Evolutionary conservation across 2,888 invertebrate genomes (phyloP).

Genomic region (Megalurothrips usitatus): DNA sequence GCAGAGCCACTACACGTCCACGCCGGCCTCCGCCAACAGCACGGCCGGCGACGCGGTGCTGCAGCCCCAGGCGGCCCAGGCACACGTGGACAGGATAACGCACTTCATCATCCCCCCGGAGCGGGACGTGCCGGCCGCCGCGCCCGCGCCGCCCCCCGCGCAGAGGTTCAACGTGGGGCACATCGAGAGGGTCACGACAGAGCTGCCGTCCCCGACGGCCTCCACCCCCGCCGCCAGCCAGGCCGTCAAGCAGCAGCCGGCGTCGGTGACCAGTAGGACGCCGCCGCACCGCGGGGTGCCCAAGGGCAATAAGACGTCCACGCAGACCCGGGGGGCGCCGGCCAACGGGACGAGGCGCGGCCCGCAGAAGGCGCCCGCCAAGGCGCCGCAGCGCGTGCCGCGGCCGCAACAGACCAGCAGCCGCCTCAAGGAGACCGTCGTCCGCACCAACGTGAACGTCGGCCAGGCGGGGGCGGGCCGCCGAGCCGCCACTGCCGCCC

Average conservation of each 20-base stretch:
- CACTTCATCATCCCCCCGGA: conserved; percentile 7
- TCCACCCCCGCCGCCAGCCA: not conserved
- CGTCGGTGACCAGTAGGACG: not conserved
- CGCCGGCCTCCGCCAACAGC: not conserved
- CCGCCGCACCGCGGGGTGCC: conserved; percentile 6
- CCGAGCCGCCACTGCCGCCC: too few species aligned
- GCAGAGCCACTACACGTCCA: conserved; percentile 16
- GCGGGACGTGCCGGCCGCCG: not conserved
- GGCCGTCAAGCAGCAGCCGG: not conserved
- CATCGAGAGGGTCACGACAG: not conserved
- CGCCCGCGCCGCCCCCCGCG: not conserved
- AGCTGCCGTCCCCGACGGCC: not conserved
- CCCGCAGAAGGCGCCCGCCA: not conserved
- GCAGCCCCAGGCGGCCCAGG: not conserved
- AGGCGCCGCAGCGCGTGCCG: not conserved
- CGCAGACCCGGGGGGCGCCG: not conserved
- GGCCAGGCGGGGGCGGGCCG: not conserved
- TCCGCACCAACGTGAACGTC: conserved; percentile 11
- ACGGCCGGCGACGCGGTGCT: not conserved
- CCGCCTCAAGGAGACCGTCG: conserved; percentile 11
- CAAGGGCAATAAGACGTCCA: conserved; percentile 19
- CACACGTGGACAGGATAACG: not conserved
- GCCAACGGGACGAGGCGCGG: not conserved
- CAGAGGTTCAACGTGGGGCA: not conserved
- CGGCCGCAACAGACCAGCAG: conserved; percentile 8